These are phyloP conservation scores for Anadara kagoshimensis DNA, from an alignment of 1,140 invertebrate genomes.

Conservation along the genomic window DNA sequence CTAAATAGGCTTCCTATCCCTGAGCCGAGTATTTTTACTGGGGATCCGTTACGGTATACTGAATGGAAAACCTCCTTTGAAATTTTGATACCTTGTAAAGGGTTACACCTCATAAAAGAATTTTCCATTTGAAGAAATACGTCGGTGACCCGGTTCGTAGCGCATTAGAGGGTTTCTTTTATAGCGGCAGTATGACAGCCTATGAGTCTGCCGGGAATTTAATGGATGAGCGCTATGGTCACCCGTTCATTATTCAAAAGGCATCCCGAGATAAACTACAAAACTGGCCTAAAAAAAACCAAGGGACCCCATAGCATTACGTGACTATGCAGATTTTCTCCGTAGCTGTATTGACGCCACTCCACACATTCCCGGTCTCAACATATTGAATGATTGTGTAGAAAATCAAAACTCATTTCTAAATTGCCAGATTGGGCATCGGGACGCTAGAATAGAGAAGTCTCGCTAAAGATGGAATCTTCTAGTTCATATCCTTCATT, in stretches of 20 bases:
- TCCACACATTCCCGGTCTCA: conserved; percentile 8
- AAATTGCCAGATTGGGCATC: conserved; percentile 36
- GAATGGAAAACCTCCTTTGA: too few relatives aligned
- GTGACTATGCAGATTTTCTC: conserved; percentile 36
- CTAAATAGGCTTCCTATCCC: conserved; percentile 36
- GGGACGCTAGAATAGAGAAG: conserved; percentile 22
- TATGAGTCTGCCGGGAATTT: conserved; percentile 36
- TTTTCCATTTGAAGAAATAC: conserved; percentile 46
- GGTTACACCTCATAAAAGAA: conserved; percentile 52
- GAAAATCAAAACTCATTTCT: conserved; percentile 31
- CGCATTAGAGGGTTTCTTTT: conserved; percentile 35
- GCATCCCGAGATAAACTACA: conserved; percentile 35
- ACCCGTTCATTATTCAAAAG: conserved; percentile 30
- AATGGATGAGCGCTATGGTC: conserved; percentile 34
- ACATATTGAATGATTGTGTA: conserved; percentile 25
- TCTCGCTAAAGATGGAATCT: conserved; percentile 1
- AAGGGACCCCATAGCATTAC: conserved; percentile 20
- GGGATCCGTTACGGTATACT: conserved; percentile 67
- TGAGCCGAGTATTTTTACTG: conserved; percentile 46
- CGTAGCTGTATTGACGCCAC: conserved; percentile 21
- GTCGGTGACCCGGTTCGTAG: conserved; percentile 30
- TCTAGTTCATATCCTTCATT: conserved; percentile 13
- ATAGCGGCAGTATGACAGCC: conserved; percentile 24
- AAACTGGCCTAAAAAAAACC: conserved; percentile 34
- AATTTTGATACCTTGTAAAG: conserved; percentile 89